Percentiles rank a stretch among this genome's conserved stretches.
Conservation (phyloP, 2,113 vertebrate species). For the Polypterus bichir region DNA sequence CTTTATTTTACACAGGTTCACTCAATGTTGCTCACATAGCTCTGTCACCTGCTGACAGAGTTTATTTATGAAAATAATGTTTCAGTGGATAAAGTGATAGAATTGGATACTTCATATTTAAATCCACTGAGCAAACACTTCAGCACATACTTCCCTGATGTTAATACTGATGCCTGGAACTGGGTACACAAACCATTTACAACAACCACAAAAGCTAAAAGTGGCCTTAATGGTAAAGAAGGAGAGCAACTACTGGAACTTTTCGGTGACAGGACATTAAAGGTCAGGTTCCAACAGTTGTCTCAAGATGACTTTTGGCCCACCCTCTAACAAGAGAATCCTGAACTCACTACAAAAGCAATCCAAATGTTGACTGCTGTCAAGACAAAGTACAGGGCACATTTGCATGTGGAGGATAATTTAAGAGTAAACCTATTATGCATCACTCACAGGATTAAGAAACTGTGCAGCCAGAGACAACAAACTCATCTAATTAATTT, state of each 20-base stretch:
- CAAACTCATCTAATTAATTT: conserved; percentile 11
- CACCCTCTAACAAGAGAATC: conserved; percentile 10
- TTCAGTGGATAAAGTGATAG: conserved; percentile 7
- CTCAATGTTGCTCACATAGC: no score
- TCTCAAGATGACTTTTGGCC: conserved; percentile 8
- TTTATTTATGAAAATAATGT: conserved; percentile 13
- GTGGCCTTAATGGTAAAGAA: conserved; percentile 12
- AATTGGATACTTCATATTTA: conserved; percentile 13
- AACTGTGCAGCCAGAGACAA: conserved; percentile 15
- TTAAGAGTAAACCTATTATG: conserved; percentile 14
- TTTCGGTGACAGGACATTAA: conserved; percentile 15
- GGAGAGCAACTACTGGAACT: conserved; percentile 14
- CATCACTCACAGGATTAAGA: conserved; percentile 13
- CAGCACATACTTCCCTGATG: conserved; percentile 13
- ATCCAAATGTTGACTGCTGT: conserved; percentile 14
- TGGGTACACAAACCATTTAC: conserved; percentile 15
- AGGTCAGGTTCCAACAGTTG: conserved; percentile 14
- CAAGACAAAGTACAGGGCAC: conserved; percentile 16
- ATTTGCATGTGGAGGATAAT: conserved; percentile 12
- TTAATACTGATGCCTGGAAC: conserved; percentile 14
- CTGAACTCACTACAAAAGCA: conserved; percentile 11
- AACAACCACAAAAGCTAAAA: conserved; percentile 9
- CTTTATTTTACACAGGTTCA: no score
- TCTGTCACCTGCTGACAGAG: conserved; percentile 1
- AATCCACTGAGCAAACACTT: conserved; percentile 13